Evolutionary conservation across 1,140 invertebrate species (phyloP).

Genomic region (Lethocerus indicus): DNA sequence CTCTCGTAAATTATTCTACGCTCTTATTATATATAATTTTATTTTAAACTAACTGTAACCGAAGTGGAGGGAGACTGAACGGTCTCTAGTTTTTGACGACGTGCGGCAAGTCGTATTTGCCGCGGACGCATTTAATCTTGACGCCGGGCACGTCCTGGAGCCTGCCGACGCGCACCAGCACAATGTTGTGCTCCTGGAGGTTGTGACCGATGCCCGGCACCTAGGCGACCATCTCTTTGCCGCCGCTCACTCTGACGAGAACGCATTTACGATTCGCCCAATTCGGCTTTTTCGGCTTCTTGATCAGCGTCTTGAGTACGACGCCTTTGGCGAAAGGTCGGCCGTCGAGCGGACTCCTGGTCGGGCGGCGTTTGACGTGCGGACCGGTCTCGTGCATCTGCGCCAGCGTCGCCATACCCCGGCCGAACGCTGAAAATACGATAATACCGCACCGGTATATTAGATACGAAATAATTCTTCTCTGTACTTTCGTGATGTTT

Average conservation of each 20-base stretch:
- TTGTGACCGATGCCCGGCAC: constrained; percentile 91
- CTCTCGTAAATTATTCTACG: no score
- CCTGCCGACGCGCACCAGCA: constrained; percentile 65
- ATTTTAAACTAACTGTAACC: no score
- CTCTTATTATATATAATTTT: no score
- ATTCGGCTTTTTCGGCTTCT: constrained; percentile 98
- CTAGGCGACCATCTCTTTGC: constrained; percentile 82
- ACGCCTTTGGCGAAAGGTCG: constrained; percentile 76
- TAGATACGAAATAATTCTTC: no score
- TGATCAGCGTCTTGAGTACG: constrained; percentile 75
- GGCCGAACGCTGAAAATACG: no score
- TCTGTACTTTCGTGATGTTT: no score
- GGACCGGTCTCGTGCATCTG: no score
- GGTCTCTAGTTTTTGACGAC: constrained; percentile 47
- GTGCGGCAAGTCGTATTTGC: constrained; percentile 84
- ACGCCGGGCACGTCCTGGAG: constrained; percentile 87
- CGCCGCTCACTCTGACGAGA: constrained; percentile 61
- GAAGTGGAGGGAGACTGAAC: no score
- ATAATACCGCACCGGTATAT: no score
- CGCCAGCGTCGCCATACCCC: no score
- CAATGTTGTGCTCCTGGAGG: constrained; percentile 88
- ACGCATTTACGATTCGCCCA: constrained; percentile 98
- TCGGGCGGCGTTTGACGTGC: no score
- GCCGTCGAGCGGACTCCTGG: no score
- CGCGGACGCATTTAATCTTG: constrained; percentile 85